Evolutionary conservation across 2,797 vertebrate genomes (phyloP).

Genomic region (Darevskia mixta): DNA sequence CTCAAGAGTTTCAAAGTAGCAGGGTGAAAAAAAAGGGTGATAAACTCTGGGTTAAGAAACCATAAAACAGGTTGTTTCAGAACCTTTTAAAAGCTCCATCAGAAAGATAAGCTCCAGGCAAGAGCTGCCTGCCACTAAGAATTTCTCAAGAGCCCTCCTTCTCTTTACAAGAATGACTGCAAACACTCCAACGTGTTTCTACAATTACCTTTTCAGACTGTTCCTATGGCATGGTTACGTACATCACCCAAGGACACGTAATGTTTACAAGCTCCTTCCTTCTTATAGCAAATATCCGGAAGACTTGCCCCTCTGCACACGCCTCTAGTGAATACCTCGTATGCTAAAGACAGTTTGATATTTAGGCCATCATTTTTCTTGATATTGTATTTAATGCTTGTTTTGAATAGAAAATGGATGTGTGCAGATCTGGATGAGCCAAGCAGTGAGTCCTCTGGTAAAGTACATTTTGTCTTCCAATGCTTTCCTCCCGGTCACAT

Average conservation of each 20-base stretch:
- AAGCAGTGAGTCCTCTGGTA: background rate
- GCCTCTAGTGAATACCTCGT: background rate
- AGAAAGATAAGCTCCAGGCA: background rate
- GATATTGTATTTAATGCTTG: background rate
- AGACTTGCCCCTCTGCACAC: background rate
- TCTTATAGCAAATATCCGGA: background rate
- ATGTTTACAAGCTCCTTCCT: background rate
- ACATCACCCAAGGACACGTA: background rate
- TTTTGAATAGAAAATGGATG: background rate
- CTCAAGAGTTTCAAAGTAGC: background rate
- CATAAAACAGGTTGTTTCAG: background rate
- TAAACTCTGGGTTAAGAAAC: background rate
- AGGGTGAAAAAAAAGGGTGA: background rate
- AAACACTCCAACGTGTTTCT: conserved; percentile 7
- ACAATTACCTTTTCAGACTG: conserved; percentile 5
- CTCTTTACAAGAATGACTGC: background rate
- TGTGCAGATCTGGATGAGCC: background rate
- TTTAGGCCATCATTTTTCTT: background rate
- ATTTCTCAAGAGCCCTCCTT: conserved; percentile 6
- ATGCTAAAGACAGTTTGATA: background rate
- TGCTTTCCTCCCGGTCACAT: background rate
- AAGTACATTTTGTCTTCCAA: background rate
- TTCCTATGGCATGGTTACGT: background rate
- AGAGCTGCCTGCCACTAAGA: background rate
- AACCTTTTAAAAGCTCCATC: background rate